Evolutionary conservation across 2,797 vertebrate genomes (phyloP), one percentile per base, ranked within the genome.

Genomic region (Lacerta viridis): DNA sequence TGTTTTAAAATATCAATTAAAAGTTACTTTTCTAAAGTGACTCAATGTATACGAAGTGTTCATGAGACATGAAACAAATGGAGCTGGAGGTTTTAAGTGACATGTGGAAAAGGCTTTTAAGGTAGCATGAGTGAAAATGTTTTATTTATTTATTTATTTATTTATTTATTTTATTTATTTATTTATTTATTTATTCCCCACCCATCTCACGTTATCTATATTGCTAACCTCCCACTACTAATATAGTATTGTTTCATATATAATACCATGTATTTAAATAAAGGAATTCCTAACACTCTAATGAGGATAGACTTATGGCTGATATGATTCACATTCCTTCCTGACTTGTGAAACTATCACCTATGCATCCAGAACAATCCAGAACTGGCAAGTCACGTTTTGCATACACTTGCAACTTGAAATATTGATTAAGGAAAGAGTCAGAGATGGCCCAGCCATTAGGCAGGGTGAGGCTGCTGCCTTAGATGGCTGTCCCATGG

Each of bases 321-420:
- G 18, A 79, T 29, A 46, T 86, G 9, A 86, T 69, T 86, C 61
- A 78, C 6, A 25, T 59, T 68, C 61, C 46, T 86, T 64, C 75
- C 75, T 50, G 75, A 86, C 39, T 86, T 86, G 39, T 50, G 29
- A 78, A 78, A 79, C 66, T 36, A 77, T 77, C 18, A 15, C 50
- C 74, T 78, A 41, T 78, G 41, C n/a, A 46, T 68, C 39, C 41
- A 68, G 61, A 78, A 68, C 69, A 66, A 46, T 39, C n/a, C 29
- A 33, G 46, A 20, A 79, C 61, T 77, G 41, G 84, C 64, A 46
- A 68, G 75, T 68, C 61, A 64, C 33, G 29, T 33, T 66, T 33
- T 78, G 39, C 25, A 29, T 64, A n/a, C 7, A 2, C 27, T 2
- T 74, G 36, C 61, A 74, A 10, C 36, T 85, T 85, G 55, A 64